phyloP scores from a whole-genome alignment of 2,888 invertebrate species.

The Scaptodrosophila latifasciaeformis region DNA sequence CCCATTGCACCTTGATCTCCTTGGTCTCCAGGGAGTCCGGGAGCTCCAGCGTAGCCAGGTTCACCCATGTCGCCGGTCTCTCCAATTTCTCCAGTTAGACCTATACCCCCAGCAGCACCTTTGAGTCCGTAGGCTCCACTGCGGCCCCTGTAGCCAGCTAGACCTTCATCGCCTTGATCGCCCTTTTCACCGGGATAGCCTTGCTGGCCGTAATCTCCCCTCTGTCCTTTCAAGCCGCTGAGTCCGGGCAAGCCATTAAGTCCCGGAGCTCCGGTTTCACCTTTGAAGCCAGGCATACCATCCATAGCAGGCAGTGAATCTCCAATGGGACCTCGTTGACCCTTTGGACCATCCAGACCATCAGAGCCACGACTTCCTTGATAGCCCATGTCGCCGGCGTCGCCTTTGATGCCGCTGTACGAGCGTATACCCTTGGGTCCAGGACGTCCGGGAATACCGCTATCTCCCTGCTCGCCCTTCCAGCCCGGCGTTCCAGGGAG shows the following conservation, averaged over 20 bases:
- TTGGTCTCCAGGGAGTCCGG: conserved; percentile 75
- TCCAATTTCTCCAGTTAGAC: conserved; percentile 76
- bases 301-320: conserved; percentile 77
- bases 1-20: conserved; percentile 76
- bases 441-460: conserved; percentile 51
- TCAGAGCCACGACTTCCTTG: conserved; percentile 74
- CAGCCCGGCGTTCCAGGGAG: conserved; percentile 51
- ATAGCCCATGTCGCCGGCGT: conserved; percentile 76
- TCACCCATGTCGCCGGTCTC: conserved; percentile 76
- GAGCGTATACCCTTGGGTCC: conserved; percentile 78
- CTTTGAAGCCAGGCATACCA: conserved; percentile 77
- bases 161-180: conserved; percentile 75
- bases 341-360: conserved; percentile 74
- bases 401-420: conserved; percentile 80
- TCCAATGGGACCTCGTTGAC: conserved; percentile 79
- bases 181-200: conserved; percentile 78
- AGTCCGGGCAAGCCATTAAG: conserved; percentile 76
- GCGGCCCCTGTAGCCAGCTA: conserved; percentile 60
- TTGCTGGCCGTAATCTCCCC: conserved; percentile 76
- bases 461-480: conserved; percentile 69
- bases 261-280: conserved; percentile 80
- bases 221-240: conserved; percentile 76
- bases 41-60: conserved; percentile 59
- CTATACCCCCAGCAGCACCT: conserved; percentile 75
- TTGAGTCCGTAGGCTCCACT: conserved; percentile 76